A percentile compares a stretch with the other conserved stretches of the same genome.
These are phyloP conservation scores for Phaethon lepturus DNA, from an alignment of 2,113 vertebrate species.

Conservation along the genomic window DNA sequence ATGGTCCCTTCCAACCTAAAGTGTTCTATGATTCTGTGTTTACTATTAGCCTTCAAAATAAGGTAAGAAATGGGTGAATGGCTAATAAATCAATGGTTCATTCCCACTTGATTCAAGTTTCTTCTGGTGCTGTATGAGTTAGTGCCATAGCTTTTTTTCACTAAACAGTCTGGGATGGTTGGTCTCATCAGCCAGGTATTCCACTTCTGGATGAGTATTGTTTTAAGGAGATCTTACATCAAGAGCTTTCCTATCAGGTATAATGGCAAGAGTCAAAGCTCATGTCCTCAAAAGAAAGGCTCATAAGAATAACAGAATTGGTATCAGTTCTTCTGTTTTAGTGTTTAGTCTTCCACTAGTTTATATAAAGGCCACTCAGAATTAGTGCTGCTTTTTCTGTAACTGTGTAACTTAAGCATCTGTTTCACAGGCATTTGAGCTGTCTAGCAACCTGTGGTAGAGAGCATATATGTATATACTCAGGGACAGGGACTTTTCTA, in stretches of 20 bases:
- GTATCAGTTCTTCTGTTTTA: background rate
- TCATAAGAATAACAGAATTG: background rate
- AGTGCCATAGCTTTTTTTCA: background rate
- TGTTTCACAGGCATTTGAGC: background rate
- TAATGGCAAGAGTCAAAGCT: background rate
- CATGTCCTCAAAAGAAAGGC: background rate
- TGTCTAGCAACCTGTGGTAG: background rate
- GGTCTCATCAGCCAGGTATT: background rate
- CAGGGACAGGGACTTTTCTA: background rate
- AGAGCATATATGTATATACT: background rate
- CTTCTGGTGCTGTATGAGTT: background rate
- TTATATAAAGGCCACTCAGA: background rate
- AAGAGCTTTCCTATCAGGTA: background rate
- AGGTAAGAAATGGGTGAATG: background rate
- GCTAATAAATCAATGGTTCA: background rate
- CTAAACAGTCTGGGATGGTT: background rate
- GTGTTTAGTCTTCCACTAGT: background rate
- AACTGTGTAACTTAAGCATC: background rate
- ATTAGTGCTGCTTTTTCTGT: background rate
- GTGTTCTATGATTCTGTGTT: too few species aligned
- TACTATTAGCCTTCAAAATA: background rate
- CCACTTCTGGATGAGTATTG: background rate
- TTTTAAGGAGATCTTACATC: background rate
- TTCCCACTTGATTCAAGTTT: background rate
- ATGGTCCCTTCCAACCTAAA: too few species aligned